These are phyloP conservation scores for Symphodus melops DNA, from an alignment of 2,113 vertebrate genomes.

Conservation along the genomic window DNA sequence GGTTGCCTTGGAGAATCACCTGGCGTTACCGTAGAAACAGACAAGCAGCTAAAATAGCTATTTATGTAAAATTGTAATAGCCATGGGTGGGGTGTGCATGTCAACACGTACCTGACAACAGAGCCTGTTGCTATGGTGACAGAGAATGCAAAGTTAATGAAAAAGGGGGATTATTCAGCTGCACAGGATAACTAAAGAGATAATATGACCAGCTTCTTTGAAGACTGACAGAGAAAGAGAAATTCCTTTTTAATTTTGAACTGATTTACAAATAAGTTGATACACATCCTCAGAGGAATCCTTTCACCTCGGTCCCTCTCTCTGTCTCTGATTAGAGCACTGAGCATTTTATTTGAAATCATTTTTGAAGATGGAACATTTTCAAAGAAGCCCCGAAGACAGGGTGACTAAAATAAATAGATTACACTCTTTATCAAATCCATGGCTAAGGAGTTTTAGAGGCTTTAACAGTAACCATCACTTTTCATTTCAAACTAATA, in stretches of 20 bases:
- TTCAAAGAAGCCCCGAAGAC: constrained; percentile 38
- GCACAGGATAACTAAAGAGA: constrained; percentile 1
- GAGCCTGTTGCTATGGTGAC: constrained; percentile 67
- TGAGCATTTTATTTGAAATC: constrained; percentile 31
- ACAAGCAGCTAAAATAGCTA: constrained; percentile 57
- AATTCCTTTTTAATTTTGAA: background rate
- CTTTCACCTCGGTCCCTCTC: too few relatives aligned
- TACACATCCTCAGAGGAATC: background rate
- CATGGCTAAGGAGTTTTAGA: constrained; percentile 52
- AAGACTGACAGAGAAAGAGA: constrained; percentile 1
- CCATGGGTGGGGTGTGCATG: constrained; percentile 46
- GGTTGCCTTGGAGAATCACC: constrained; percentile 74
- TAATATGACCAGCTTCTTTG: constrained; percentile 13
- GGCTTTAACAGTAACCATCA: constrained; percentile 50
- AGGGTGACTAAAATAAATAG: constrained; percentile 61
- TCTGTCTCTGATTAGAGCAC: constrained; percentile 12
- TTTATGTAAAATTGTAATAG: constrained; percentile 71
- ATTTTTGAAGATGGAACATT: constrained; percentile 34
- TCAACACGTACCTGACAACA: constrained; percentile 65
- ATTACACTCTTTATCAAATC: constrained; percentile 51
- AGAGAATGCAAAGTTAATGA: constrained; percentile 44
- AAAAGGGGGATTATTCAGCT: constrained; percentile 35
- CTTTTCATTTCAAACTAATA: constrained; percentile 57
- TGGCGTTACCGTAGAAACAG: constrained; percentile 78
- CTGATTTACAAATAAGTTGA: constrained; percentile 6